These are phyloP conservation scores for Gouania willdenowi DNA, from an alignment of 2,797 vertebrate species.

Conservation along the genomic window DNA sequence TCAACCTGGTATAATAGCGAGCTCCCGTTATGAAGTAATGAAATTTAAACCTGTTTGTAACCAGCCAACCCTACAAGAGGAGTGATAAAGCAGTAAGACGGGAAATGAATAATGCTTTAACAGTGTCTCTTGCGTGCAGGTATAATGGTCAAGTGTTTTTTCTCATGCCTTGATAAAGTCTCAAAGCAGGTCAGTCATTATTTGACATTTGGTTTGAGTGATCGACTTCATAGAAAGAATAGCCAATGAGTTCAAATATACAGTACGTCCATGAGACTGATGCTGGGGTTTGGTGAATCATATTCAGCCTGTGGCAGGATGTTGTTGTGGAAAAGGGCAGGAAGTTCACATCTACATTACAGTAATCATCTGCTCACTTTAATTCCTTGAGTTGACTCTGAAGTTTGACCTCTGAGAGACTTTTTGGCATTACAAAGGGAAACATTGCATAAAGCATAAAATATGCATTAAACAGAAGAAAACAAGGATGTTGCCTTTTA, in stretches of 20 bases:
- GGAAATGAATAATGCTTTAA: constrained; percentile 45
- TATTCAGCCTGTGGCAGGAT: constrained; percentile 14
- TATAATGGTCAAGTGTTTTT: too few relatives aligned
- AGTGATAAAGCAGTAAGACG: constrained; percentile 44
- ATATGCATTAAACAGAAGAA: too few relatives aligned
- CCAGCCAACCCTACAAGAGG: constrained; percentile 26
- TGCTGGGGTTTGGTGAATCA: constrained; percentile 17
- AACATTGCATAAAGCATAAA: too few relatives aligned
- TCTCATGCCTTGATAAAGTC: too few relatives aligned
- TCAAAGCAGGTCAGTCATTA: too few relatives aligned
- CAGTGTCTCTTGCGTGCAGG: too few relatives aligned
- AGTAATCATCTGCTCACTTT: constrained; percentile 26
- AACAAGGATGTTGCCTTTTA: background rate
- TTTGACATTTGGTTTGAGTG: too few relatives aligned
- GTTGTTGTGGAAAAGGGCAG: constrained; percentile 14
- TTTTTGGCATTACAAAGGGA: too few relatives aligned
- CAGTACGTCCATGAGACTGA: background rate
- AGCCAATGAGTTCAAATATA: too few relatives aligned
- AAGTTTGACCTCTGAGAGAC: constrained; percentile 35
- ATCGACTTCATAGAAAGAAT: too few relatives aligned
- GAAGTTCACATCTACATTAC: constrained; percentile 18
- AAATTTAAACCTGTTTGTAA: constrained; percentile 39
- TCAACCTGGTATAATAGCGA: constrained; percentile 27
- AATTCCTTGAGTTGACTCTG: constrained; percentile 19
- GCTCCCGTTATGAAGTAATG: constrained; percentile 17